These are phyloP conservation scores for Penaeus monodon DNA, from an alignment of 2,888 invertebrate genomes.

Conservation along the genomic window DNA sequence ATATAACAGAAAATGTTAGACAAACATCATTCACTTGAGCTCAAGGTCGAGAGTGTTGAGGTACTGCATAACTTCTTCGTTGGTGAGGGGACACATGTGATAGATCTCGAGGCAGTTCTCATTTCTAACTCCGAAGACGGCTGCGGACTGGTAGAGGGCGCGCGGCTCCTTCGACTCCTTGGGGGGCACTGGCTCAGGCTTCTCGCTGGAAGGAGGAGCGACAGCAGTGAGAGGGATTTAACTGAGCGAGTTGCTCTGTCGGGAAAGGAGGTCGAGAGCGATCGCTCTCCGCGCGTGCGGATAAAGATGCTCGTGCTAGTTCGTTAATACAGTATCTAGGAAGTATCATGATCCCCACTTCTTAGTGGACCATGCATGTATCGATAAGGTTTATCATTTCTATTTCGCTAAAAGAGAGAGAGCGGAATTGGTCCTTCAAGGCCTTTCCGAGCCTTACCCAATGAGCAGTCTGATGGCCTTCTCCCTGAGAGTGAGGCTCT, in stretches of 20 bases:
- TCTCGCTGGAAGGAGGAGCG: background rate
- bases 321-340: too few relatives aligned
- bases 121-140: conserved; percentile 24
- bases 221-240: background rate
- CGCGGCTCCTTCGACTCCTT: conserved; percentile 12
- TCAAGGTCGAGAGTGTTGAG: too few relatives aligned
- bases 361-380: too few relatives aligned
- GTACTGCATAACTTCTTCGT: too few relatives aligned
- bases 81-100: conserved; percentile 24
- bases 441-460: conserved; percentile 11
- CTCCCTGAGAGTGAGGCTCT: conserved; percentile 20
- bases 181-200: conserved; percentile 11
- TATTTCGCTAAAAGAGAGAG: background rate
- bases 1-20: too few relatives aligned
- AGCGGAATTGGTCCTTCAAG: background rate
- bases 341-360: too few relatives aligned
- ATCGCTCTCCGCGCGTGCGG: background rate
- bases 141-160: conserved; percentile 38
- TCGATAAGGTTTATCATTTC: too few relatives aligned
- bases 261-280: background rate
- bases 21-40: too few relatives aligned
- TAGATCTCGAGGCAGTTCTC: conserved; percentile 35
- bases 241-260: background rate
- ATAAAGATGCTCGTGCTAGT: too few relatives aligned
- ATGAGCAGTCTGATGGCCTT: conserved; percentile 22